These are phyloP conservation scores for Epistrophe grossulariae DNA, from an alignment of 2,888 invertebrate genomes.

Conservation along the genomic window DNA sequence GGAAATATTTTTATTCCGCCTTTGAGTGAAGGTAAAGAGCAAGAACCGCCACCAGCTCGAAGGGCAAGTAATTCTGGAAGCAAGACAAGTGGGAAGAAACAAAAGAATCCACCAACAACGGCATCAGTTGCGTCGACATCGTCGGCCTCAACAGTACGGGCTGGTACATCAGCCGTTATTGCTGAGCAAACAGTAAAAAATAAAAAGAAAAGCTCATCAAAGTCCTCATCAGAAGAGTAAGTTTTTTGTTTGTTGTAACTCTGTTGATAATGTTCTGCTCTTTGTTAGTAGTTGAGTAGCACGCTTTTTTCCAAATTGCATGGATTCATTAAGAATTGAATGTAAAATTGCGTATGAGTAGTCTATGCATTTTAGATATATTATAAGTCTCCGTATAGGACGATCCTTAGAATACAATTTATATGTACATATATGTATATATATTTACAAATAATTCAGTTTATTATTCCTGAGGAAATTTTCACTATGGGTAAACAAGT, in stretches of 20 bases:
- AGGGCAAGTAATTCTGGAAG: conserved; percentile 57
- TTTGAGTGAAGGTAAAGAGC: conserved; percentile 72
- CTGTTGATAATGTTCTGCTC: conserved; percentile 17
- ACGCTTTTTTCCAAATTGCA: conserved; percentile 8
- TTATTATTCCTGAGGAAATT: too few species aligned
- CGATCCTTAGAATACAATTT: background rate
- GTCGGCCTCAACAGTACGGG: conserved; percentile 45
- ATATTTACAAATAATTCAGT: too few species aligned
- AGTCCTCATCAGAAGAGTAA: conserved; percentile 74
- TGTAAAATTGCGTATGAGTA: background rate
- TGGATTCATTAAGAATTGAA: background rate
- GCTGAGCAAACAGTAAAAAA: conserved; percentile 49
- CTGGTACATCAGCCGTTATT: conserved; percentile 52
- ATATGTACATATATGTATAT: too few species aligned
- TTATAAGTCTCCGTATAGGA: background rate
- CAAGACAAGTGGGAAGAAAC: conserved; percentile 57
- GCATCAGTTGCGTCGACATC: conserved; percentile 52
- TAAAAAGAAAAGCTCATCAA: conserved; percentile 65
- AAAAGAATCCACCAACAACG: conserved; percentile 61
- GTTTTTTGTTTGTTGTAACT: conserved; percentile 38
- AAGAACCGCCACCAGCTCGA: conserved; percentile 43
- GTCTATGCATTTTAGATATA: background rate
- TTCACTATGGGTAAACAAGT: too few species aligned
- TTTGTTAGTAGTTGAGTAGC: conserved; percentile 17
- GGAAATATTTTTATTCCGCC: conserved; percentile 91